Percentiles rank a stretch among this genome's conserved stretches.
These are phyloP conservation scores for Hypotaenidia okinawae DNA, from an alignment of 2,797 vertebrate genomes.

Conservation along the genomic window DNA sequence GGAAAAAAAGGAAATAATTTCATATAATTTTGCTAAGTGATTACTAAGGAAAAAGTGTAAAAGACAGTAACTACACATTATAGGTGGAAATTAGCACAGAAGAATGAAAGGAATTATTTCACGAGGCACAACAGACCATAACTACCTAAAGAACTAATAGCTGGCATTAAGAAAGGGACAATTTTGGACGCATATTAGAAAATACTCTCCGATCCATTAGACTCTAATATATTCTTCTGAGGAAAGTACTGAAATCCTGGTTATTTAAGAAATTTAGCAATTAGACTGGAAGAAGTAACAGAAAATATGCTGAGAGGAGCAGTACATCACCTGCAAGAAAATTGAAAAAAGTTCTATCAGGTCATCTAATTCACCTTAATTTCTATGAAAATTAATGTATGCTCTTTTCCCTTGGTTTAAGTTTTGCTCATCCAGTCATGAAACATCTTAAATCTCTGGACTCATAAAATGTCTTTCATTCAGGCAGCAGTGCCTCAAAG, in stretches of 20 bases:
- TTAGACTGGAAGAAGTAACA: neutral
- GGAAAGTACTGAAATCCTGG: neutral
- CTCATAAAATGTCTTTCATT: conserved; percentile 61
- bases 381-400: conserved; percentile 56
- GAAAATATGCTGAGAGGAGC: neutral
- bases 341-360: conserved; percentile 10
- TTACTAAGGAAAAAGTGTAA: neutral
- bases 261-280: conserved; percentile 26
- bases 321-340: neutral
- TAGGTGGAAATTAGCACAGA: neutral
- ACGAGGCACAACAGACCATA: neutral
- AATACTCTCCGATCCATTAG: conserved; percentile 34
- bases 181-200: neutral
- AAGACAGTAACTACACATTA: neutral
- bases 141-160: neutral
- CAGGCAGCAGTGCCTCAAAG: conserved; percentile 63
- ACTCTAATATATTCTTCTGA: neutral
- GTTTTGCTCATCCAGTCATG: conserved; percentile 52
- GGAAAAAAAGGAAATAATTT: neutral
- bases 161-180: neutral
- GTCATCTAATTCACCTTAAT: conserved; percentile 46
- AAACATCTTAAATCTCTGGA: conserved; percentile 68
- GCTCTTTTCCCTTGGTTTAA: conserved; percentile 52
- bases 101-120: neutral
- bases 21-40: neutral